Evolutionary conservation across 2,888 invertebrate species (phyloP).

Genomic region (Toxonevra muliebris): DNA sequence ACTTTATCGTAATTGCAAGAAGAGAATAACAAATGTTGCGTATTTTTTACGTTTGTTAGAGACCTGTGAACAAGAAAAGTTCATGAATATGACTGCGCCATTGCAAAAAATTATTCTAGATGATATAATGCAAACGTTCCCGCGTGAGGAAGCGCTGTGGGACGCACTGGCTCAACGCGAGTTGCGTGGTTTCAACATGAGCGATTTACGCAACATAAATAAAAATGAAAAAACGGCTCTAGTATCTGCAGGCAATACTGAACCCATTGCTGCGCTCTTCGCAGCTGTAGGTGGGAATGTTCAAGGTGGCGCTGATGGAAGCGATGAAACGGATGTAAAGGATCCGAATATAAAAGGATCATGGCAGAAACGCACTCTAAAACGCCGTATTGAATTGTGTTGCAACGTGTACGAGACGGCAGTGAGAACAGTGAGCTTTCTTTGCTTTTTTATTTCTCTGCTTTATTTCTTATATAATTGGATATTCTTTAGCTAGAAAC

Average conservation of each 20-base stretch:
- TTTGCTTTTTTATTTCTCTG: not conserved
- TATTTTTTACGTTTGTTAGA: constrained; percentile 71
- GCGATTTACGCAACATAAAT: constrained; percentile 42
- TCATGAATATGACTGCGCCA: constrained; percentile 68
- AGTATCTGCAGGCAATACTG: not conserved
- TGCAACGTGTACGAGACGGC: constrained; percentile 67
- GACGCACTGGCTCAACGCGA: constrained; percentile 71
- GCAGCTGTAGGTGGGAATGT: constrained; percentile 17
- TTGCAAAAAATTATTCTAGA: constrained; percentile 69
- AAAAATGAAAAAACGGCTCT: not conserved
- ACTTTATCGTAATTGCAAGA: constrained; percentile 71
- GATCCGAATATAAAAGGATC: constrained; percentile 30
- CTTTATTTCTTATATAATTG: not conserved
- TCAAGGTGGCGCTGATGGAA: constrained; percentile 32
- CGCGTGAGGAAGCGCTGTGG: constrained; percentile 69
- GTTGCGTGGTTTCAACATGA: constrained; percentile 65
- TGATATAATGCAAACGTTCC: constrained; percentile 67
- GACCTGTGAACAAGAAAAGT: constrained; percentile 66
- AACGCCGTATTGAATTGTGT: constrained; percentile 65
- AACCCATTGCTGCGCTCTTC: not conserved
- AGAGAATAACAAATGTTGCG: constrained; percentile 68
- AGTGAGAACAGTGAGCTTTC: constrained; percentile 58
- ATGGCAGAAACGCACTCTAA: constrained; percentile 55
- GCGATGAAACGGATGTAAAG: constrained; percentile 39
- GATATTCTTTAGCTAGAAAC: constrained; percentile 59